Evolutionary conservation across 2,113 vertebrate genomes (phyloP), one percentile per base, ranked within the genome.

Genomic region (Benitochromis conjunctus): DNA sequence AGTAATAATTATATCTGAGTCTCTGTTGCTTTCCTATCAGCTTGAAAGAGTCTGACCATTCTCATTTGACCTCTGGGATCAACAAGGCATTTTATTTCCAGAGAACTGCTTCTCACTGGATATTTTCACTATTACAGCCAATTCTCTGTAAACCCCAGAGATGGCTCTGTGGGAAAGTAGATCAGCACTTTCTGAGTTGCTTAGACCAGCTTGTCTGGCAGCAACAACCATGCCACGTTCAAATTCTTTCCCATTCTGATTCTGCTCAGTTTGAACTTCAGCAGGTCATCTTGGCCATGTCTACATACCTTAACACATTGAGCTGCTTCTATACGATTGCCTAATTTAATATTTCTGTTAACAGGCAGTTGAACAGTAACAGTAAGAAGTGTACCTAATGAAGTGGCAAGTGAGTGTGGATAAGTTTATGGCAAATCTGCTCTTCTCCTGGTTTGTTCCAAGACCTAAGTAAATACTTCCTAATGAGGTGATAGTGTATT

Each of bases 261-360:
- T 64, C 34, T 71, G 41, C 41, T 10, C 5, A 4, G 41, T 46
- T 46, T 71, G 66, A 46, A 29, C 14, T 3, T 71, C 41, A 46
- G 66, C 21, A 71, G 41, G 21, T 71, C 0, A 1, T 46, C 8
- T 71, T 71, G 64, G 26, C n/a, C 13, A 0, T 14, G 62, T 66
- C 64, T 69, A 69, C 0, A 26, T 26, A 16, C 9, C 64, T 71
- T 46, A 71, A 71, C 46, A 8, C 21, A 46, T 1, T 16, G 21
- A 71, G 21, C 26, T 71, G 21, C 13, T 71, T 26, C 21, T 21
- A 71, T 26, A 24, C 4, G 41, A 71, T 26, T 71, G 21, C 38
- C 13, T 10, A 26, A 71, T 46, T 46, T 26, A 26, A 71, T 24
- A 0, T 43, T 43, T 24, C 24, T 14, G 13, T 43, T 0, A 69